Evolutionary conservation across 2,888 invertebrate genomes (phyloP).

Genomic region (Drosophila birchii): DNA sequence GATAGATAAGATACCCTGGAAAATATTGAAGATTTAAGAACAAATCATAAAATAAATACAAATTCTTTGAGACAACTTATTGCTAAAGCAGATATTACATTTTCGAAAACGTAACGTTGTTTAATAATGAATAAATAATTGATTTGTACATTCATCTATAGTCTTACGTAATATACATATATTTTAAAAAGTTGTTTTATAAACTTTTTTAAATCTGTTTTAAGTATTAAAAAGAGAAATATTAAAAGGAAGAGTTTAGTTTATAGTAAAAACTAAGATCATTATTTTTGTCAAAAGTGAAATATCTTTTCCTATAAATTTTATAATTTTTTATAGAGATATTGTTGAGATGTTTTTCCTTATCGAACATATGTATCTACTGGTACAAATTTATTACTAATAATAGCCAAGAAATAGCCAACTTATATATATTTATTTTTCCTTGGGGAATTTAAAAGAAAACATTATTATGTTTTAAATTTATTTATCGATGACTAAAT

Average conservation of each 20-base stretch:
- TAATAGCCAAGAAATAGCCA: neutral
- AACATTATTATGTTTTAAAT: neutral
- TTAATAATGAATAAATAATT: too few species aligned
- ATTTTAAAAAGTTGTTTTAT: too few species aligned
- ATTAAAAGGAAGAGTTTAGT: neutral
- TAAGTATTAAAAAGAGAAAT: too few species aligned
- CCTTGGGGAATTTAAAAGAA: neutral
- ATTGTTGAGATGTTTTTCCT: neutral
- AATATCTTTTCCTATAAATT: neutral
- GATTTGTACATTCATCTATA: too few species aligned
- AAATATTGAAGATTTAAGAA: too few species aligned
- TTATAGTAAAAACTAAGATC: neutral
- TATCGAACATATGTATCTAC: neutral
- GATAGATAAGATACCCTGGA: neutral
- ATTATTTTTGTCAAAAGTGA: neutral
- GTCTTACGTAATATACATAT: too few species aligned
- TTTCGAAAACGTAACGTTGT: too few species aligned
- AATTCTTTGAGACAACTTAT: too few species aligned
- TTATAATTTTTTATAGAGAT: too few species aligned
- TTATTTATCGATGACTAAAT: neutral
- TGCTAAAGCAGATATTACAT: too few species aligned
- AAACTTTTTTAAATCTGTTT: too few species aligned
- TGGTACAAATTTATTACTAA: neutral
- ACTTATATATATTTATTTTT: neutral
- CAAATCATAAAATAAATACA: too few species aligned